Base-by-base conservation (phyloP, 1,140 invertebrate genomes). In the Drosophila lini region DNA sequence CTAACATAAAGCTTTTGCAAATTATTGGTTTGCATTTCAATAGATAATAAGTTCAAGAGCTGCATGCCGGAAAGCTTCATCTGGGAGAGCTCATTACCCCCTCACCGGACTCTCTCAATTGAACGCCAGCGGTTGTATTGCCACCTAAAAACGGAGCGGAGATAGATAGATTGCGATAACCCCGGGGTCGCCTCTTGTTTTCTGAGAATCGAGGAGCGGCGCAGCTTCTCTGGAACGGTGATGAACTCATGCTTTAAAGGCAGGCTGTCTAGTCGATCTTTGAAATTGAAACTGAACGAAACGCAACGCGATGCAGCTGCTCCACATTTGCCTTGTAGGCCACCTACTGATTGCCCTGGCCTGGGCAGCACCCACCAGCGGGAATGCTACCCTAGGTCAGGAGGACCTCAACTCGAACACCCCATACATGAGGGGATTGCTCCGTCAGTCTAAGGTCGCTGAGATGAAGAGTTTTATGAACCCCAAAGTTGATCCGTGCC, bases 401-500 rank as follows among this genome's bases (percentile, higher is more conserved):
- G 32, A 36, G 42, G 9, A 55, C 3, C 42, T 61, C 16, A 41
- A 42, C 15, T 1, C 47, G 0, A 40, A 42, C 0, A 68, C 48
- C 0, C 16, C 40, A 13, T 71, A 62, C n/a, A 53, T 52, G 1
- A 47, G 45, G 6, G 41, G 1, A 1, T 25, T 78, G 40, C 58
- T 82, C 41, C 78, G 74, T 1, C 13, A 42, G 0, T 41, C 83
- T 0, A 91, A 91, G 42, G 73, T 79, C 0, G 77, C 78, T 0
- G 83, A 88, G 22, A 84, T 92, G 5, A 8, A 60, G 1, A 88
- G 64, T 36, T 89, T 67, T 8, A 91, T 95, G 93, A 92, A 95
- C 76, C 75, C 69, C 19, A 91, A 70, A 3, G 93, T 91, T 0
- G 90, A 95, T 86, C 95, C 95, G 34, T 95, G 95, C 60, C 88